phyloP scores from a whole-genome alignment of 2,888 invertebrate species.

The Apotomis capreana region DNA sequence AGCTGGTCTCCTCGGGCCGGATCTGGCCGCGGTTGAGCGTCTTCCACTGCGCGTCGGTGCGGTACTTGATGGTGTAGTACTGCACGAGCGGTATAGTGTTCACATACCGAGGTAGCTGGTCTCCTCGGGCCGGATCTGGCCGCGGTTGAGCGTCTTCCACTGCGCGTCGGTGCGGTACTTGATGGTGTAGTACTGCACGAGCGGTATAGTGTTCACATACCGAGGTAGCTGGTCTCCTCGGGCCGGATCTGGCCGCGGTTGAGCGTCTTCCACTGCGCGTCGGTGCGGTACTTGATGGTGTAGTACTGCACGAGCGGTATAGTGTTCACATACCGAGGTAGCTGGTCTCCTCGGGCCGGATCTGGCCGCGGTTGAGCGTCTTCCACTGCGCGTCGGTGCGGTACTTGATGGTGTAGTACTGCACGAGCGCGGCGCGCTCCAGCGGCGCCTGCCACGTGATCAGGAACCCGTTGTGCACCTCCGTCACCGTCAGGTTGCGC shows the following conservation, averaged over 20 bases:
- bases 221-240: constrained; percentile 94
- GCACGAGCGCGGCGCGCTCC: constrained; percentile 91
- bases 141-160: too few relatives aligned
- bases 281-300: too few relatives aligned
- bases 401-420: constrained; percentile 96
- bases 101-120: too few relatives aligned
- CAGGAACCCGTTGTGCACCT: constrained; percentile 94
- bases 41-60: too few relatives aligned
- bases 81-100: too few relatives aligned
- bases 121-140: too few relatives aligned
- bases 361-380: constrained; percentile 93
- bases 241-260: constrained; percentile 94
- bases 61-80: too few relatives aligned
- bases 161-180: too few relatives aligned
- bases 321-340: constrained; percentile 85
- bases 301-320: too few relatives aligned
- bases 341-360: constrained; percentile 94
- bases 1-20: too few relatives aligned
- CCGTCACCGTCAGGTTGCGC: constrained; percentile 94
- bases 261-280: constrained; percentile 91
- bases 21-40: too few relatives aligned
- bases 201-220: constrained; percentile 63
- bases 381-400: constrained; percentile 95
- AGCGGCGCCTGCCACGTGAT: constrained; percentile 95
- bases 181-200: too few relatives aligned